Percentiles rank a stretch among this genome's conserved stretches.
Evolutionary conservation across 1,140 invertebrate genomes (phyloP).

Genomic region (Trichomalopsis sarcophagae): DNA sequence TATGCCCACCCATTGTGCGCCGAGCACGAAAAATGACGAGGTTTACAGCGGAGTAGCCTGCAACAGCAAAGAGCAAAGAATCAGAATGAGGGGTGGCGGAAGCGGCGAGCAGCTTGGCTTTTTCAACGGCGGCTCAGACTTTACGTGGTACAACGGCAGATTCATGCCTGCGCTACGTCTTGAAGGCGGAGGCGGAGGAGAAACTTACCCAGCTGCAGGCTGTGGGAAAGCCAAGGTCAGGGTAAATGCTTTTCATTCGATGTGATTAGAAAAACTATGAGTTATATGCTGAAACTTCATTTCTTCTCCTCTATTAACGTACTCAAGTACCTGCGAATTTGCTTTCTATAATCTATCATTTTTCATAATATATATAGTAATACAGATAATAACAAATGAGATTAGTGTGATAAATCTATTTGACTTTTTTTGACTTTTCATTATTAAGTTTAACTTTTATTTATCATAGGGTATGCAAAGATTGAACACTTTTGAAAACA

Average conservation of each 20-base stretch:
- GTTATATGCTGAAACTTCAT: background rate
- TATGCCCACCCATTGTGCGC: slow-evolving; percentile 12
- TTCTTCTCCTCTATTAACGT: background rate
- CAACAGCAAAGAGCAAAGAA: background rate
- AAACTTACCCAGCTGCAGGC: background rate
- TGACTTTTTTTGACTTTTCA: background rate
- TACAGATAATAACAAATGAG: background rate
- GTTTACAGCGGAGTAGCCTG: background rate
- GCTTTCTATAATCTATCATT: too few species aligned
- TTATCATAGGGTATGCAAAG: slow-evolving; percentile 10
- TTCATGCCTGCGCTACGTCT: slow-evolving; percentile 45
- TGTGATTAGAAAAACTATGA: background rate
- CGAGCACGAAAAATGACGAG: slow-evolving; percentile 18
- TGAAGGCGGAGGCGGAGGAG: slow-evolving; percentile 47
- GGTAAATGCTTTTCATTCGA: background rate
- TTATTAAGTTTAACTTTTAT: background rate
- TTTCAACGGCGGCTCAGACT: slow-evolving; percentile 40
- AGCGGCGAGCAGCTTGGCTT: slow-evolving; percentile 18
- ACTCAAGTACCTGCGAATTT: background rate
- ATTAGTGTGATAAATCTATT: too few species aligned
- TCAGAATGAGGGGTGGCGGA: slow-evolving; percentile 54
- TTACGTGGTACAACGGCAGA: slow-evolving; percentile 42
- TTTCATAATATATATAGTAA: background rate
- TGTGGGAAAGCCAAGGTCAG: slow-evolving; percentile 32
- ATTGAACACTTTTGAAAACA: background rate